Evolutionary conservation across 2,888 invertebrate genomes (phyloP).

Genomic region (Protophormia terraenovae): DNA sequence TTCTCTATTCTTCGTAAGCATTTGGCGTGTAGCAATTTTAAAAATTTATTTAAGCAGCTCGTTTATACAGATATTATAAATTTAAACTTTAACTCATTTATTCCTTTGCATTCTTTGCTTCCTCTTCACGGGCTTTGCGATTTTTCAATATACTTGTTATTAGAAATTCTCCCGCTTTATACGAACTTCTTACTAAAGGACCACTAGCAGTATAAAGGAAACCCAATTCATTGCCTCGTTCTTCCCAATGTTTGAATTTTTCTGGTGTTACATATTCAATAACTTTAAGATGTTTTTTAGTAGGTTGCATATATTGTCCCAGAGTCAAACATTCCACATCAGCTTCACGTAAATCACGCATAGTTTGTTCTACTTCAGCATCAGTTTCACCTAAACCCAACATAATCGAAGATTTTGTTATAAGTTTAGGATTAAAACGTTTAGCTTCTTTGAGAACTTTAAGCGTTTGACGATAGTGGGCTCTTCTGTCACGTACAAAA

Average conservation of each 20-base stretch:
- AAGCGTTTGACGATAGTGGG: constrained; percentile 95
- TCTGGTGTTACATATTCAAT: constrained; percentile 98
- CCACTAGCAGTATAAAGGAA: constrained; percentile 99
- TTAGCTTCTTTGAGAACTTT: constrained; percentile 92
- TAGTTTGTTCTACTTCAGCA: constrained; percentile 91
- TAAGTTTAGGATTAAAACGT: constrained; percentile 88
- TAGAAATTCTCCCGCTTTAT: constrained; percentile 98
- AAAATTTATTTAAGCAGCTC: not conserved
- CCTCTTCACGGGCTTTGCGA: constrained; percentile 73
- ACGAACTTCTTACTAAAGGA: constrained; percentile 97
- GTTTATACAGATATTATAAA: not conserved
- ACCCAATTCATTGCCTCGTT: constrained; percentile 90
- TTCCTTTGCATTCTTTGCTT: not conserved
- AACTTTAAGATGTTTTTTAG: constrained; percentile 96
- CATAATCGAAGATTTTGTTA: constrained; percentile 99
- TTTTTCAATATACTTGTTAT: constrained; percentile 90
- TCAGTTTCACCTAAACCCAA: constrained; percentile 96
- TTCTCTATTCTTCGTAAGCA: not conserved
- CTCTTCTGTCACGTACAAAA: constrained; percentile 95
- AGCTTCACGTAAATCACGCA: constrained; percentile 90
- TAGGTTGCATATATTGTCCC: constrained; percentile 99
- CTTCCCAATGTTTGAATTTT: constrained; percentile 94
- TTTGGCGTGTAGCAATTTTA: no score
- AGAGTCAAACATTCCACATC: constrained; percentile 98
- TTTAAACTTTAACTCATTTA: not conserved